phyloP scores from a whole-genome alignment of 2,113 vertebrate species.

The Mungos mungo region DNA sequence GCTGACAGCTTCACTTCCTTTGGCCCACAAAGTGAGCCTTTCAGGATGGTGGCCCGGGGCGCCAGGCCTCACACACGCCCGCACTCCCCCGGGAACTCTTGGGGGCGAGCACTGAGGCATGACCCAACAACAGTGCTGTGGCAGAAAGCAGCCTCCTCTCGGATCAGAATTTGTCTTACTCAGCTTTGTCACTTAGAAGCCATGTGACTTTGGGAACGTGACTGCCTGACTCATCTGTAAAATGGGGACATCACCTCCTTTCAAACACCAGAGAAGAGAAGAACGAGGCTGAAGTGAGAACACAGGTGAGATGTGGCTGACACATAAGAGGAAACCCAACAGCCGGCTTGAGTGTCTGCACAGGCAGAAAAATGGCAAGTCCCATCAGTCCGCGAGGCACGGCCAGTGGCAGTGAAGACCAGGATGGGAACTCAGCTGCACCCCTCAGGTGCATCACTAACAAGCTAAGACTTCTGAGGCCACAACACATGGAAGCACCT shows the following conservation, averaged over 20 bases:
- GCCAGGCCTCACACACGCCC: background rate
- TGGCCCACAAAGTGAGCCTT: background rate
- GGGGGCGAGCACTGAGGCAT: background rate
- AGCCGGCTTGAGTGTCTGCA: background rate
- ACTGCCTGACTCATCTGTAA: background rate
- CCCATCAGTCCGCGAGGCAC: background rate
- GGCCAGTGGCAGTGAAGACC: background rate
- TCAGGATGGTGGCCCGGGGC: background rate
- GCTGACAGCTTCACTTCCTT: background rate
- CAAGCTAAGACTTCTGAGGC: background rate
- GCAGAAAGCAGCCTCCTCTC: background rate
- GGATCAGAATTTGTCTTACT: background rate
- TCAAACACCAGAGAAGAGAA: background rate
- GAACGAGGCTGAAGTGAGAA: background rate
- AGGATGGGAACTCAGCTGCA: background rate
- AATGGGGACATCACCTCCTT: background rate
- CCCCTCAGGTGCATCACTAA: background rate
- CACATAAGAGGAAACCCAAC: slow-evolving; percentile 17
- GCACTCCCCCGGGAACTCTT: background rate
- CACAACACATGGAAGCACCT: background rate
- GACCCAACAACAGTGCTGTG: background rate
- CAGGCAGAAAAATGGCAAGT: slow-evolving; percentile 46
- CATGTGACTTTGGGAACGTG: background rate
- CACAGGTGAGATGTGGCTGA: background rate
- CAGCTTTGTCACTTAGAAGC: background rate